phyloP scores from a whole-genome alignment of 2,797 vertebrate genomes.

The Pygocentrus nattereri region DNA sequence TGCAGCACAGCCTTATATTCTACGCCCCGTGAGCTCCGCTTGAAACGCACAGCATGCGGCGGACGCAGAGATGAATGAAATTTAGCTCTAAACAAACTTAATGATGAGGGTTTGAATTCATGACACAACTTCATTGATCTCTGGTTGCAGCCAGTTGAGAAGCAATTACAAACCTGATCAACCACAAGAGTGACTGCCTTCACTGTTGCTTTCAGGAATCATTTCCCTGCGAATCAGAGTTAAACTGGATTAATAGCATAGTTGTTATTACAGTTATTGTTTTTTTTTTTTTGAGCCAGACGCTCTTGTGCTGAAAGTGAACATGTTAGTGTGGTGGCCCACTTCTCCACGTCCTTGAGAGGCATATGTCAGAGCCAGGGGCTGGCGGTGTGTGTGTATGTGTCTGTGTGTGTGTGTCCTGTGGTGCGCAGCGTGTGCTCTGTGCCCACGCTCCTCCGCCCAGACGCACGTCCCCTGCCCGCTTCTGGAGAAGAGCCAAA shows the following conservation, averaged over 20 bases:
- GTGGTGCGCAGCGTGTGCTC: constrained; percentile 82
- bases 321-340: constrained; percentile 81
- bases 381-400: constrained; percentile 64
- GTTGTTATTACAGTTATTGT: constrained; percentile 14
- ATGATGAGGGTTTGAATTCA: neutral
- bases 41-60: too few species aligned
- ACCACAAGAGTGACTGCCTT: neutral
- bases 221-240: too few species aligned
- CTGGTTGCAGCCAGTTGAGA: neutral
- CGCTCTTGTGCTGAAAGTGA: constrained; percentile 66
- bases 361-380: constrained; percentile 81
- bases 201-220: neutral
- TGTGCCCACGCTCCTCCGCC: constrained; percentile 77
- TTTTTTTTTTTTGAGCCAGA: constrained; percentile 43
- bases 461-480: constrained; percentile 60
- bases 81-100: too few species aligned
- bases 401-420: constrained; percentile 68
- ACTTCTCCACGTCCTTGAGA: constrained; percentile 86
- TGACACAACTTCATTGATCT: neutral
- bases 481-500: constrained; percentile 82
- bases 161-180: neutral
- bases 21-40: too few species aligned
- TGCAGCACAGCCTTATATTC: too few species aligned
- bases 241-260: too few species aligned
- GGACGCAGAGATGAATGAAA: too few species aligned